A percentile compares a stretch with the other conserved stretches of the same genome.
Conservation (phyloP, 2,797 vertebrate genomes). For the Pteronotus mesoamericanus region DNA sequence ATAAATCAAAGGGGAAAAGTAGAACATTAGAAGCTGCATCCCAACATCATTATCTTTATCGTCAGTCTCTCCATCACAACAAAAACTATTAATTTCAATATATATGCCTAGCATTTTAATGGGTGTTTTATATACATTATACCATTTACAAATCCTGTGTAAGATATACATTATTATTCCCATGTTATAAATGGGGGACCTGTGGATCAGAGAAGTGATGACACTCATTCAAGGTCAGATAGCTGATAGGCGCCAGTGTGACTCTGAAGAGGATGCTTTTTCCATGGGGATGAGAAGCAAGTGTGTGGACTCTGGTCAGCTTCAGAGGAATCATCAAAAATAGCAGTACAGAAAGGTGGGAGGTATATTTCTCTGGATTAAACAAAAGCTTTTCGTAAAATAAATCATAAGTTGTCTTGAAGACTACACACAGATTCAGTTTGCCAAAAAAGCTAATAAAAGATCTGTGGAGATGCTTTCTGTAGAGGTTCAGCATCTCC, state of each 20-base stretch:
- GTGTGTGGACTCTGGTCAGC: background rate
- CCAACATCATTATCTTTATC: background rate
- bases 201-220: slow-evolving; percentile 3
- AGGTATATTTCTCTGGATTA: background rate
- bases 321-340: background rate
- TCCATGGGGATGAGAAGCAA: background rate
- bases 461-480: background rate
- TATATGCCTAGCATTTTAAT: background rate
- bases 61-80: background rate
- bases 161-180: background rate
- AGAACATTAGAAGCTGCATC: background rate
- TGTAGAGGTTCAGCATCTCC: background rate
- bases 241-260: background rate
- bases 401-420: background rate
- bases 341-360: background rate
- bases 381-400: background rate
- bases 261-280: background rate
- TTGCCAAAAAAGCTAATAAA: background rate
- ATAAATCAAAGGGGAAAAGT: background rate
- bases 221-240: background rate
- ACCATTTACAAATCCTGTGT: background rate
- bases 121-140: background rate
- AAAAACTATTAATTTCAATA: background rate
- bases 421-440: background rate
- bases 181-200: background rate